Percentiles rank a stretch among this genome's conserved stretches.
Evolutionary conservation across 64 coral and sea anemone species (phyloP).

Genomic region (Catalaphyllia jardinei): DNA sequence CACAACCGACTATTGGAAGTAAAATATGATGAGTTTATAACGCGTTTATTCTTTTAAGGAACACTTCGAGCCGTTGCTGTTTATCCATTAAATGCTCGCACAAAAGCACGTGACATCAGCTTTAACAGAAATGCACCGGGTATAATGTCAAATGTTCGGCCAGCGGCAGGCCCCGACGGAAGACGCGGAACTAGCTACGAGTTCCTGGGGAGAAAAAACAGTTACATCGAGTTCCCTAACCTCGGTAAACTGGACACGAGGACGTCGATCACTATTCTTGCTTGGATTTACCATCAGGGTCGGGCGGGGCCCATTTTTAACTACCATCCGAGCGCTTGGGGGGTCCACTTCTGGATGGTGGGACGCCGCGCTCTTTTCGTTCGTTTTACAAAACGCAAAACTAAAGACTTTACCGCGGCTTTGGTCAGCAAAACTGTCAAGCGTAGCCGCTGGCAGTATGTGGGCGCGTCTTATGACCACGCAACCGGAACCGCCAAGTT

Average conservation of each 20-base stretch:
- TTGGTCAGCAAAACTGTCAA: slow-evolving; percentile 46
- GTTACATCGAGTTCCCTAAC: slow-evolving; percentile 74
- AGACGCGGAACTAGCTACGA: slow-evolving; percentile 46
- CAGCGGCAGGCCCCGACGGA: slow-evolving; percentile 57
- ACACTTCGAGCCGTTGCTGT: slow-evolving; percentile 78
- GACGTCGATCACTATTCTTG: slow-evolving; percentile 82
- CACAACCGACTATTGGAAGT: too few relatives aligned
- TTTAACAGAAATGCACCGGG: slow-evolving; percentile 70
- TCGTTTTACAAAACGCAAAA: slow-evolving; percentile 47
- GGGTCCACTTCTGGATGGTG: slow-evolving; percentile 78
- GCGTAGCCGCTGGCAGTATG: slow-evolving; percentile 59
- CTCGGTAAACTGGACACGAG: slow-evolving; percentile 58
- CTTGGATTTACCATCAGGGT: slow-evolving; percentile 57
- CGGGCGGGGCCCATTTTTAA: slow-evolving; percentile 62
- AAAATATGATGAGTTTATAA: neutral
- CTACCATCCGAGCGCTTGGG: slow-evolving; percentile 56
- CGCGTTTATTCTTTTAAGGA: slow-evolving; percentile 31
- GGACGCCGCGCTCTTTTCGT: slow-evolving; percentile 35
- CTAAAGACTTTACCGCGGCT: slow-evolving; percentile 26
- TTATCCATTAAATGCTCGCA: slow-evolving; percentile 62
- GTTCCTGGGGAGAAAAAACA: slow-evolving; percentile 63
- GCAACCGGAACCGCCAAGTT: slow-evolving; percentile 66
- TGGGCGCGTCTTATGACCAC: slow-evolving; percentile 77
- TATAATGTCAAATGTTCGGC: slow-evolving; percentile 36
- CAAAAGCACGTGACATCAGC: slow-evolving; percentile 61